Base-by-base conservation (phyloP, 2,113 vertebrate genomes). In the Anser brachyrhynchus region DNA sequence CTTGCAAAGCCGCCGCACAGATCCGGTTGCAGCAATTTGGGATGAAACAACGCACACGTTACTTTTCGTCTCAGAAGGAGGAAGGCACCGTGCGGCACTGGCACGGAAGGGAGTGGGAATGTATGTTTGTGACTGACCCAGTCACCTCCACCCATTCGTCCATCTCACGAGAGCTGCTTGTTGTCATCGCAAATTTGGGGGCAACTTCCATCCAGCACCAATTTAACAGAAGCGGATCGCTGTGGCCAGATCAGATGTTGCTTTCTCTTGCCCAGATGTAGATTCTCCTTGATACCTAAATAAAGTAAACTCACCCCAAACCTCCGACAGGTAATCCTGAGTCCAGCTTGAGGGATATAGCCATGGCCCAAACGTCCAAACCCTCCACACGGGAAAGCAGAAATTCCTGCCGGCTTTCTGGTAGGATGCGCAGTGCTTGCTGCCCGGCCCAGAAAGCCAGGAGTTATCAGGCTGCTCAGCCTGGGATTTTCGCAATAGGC, bases 381-480 rank as follows among this genome's bases (percentile, higher is more conserved):
- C 9, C 14, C 8, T 61, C 64, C 31, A 37, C 41, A 29, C 8
- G 44, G 44, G 49, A 59, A 85, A 35, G 78, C n/a, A 59, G 43
- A 71, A 20, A 87, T 76, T 66, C 86, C 66, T 72, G 51, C 49
- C 84, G 86, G 33, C 5, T 87, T 77, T 94, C 0, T 6, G 39
- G 49, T 25, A 8, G 57, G 43, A 84, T 57, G 62, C 11, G 37
- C 23, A 35, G 70, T 26, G 58, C 51, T 91, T 87, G 43, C 66
- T 94, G 92, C 86, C 78, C 5, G 11, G 2, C 37, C 58, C 39
- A 6, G 31, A 75, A 93, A 92, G 23, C 54, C 66, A 37, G 54
- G 51, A 94, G 58, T 87, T 93, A 95, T 87, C 84, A 44, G 37
- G 58, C 85, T 93, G n/a, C 49, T 95, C 90, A 95, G 95, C 78